phyloP scores from a whole-genome alignment of 2,888 invertebrate genomes.

The Podabrus alpinus region DNA sequence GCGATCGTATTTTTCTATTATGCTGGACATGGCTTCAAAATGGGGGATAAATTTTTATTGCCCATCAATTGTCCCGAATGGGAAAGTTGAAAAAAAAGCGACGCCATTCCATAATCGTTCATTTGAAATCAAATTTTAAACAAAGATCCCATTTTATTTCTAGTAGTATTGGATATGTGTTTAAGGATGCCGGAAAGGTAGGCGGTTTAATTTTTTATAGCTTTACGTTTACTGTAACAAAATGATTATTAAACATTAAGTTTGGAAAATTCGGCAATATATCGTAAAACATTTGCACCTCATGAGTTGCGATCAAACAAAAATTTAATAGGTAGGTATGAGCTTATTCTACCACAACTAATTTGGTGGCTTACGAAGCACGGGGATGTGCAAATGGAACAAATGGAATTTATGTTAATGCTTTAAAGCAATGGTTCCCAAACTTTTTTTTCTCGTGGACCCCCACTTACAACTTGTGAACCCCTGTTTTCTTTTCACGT shows the following conservation, averaged over 20 bases:
- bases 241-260: slow-evolving; percentile 14
- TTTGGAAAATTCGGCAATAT: slow-evolving; percentile 39
- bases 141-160: slow-evolving; percentile 57
- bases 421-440: no score
- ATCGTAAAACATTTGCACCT: slow-evolving; percentile 44
- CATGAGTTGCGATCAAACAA: slow-evolving; percentile 55
- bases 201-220: slow-evolving; percentile 28
- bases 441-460: no score
- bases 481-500: no score
- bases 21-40: slow-evolving; percentile 62
- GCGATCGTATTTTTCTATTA: slow-evolving; percentile 60
- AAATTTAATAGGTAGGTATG: slow-evolving; percentile 58
- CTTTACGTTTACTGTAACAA: no score
- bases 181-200: slow-evolving; percentile 58
- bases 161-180: slow-evolving; percentile 64
- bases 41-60: slow-evolving; percentile 60
- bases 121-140: slow-evolving; percentile 54
- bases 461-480: no score
- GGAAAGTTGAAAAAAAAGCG: slow-evolving; percentile 48
- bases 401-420: slow-evolving; percentile 48
- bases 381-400: slow-evolving; percentile 38
- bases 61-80: slow-evolving; percentile 57
- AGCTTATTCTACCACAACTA: slow-evolving; percentile 45
- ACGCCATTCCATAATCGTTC: slow-evolving; percentile 59
- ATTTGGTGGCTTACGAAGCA: slow-evolving; percentile 42